Evolutionary conservation across 2,113 vertebrate species (phyloP).

Genomic region (Sigmodon hispidus): DNA sequence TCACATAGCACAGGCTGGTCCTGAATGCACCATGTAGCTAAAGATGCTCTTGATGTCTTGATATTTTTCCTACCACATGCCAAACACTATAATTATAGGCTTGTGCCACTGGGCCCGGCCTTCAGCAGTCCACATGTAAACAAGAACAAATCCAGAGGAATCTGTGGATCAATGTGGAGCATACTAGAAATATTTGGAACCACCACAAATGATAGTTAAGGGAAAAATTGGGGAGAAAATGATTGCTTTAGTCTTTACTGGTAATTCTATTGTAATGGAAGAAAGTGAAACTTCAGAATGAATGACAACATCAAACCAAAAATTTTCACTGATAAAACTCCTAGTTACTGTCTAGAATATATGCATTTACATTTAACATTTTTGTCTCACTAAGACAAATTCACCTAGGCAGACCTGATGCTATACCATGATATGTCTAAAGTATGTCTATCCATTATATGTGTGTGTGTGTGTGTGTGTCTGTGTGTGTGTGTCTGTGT

Average conservation of each 20-base stretch:
- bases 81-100: background rate
- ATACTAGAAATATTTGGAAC: background rate
- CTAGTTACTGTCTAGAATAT: background rate
- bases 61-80: background rate
- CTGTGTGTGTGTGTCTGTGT: no score
- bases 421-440: background rate
- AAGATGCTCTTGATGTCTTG: background rate
- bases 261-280: conserved; percentile 16
- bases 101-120: background rate
- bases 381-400: conserved; percentile 19
- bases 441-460: background rate
- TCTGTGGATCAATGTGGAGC: background rate
- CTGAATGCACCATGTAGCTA: background rate
- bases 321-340: conserved; percentile 28
- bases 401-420: background rate
- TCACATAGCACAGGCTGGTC: background rate
- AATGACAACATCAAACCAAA: background rate
- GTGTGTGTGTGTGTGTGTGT: no score
- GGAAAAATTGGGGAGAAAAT: background rate
- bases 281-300: background rate
- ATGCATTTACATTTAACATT: conserved; percentile 2
- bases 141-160: background rate
- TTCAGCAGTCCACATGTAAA: no score
- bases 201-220: conserved; percentile 7
- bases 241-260: background rate